Evolutionary conservation across 2,797 vertebrate species (phyloP).

Genomic region (Menidia menidia): DNA sequence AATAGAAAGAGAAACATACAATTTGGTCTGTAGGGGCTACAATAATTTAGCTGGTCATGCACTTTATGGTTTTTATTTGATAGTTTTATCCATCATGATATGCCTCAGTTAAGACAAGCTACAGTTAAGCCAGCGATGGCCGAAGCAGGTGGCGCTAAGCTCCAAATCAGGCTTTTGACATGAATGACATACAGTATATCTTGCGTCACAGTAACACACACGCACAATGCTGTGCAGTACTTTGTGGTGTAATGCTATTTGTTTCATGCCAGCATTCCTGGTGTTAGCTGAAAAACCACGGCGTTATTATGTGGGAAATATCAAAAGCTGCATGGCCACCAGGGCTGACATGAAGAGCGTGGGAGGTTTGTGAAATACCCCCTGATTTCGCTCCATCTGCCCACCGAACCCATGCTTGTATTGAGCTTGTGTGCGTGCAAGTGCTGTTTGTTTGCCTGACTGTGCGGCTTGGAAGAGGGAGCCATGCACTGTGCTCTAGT

Average conservation of each 20-base stretch:
- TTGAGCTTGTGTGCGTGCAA: slow-evolving; percentile 26
- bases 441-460: slow-evolving; percentile 27
- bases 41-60: no score
- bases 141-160: no score
- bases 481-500: neutral
- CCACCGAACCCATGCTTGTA: slow-evolving; percentile 41
- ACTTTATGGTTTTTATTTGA: no score
- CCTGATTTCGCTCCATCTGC: slow-evolving; percentile 59
- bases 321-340: slow-evolving; percentile 71
- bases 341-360: slow-evolving; percentile 63
- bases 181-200: slow-evolving; percentile 56
- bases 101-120: no score
- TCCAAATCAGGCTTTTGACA: slow-evolving; percentile 12
- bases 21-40: no score
- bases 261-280: slow-evolving; percentile 75
- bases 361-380: slow-evolving; percentile 73
- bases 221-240: slow-evolving; percentile 38
- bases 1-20: no score
- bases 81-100: no score
- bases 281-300: slow-evolving; percentile 69
- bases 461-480: slow-evolving; percentile 4
- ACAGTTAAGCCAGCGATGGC: no score
- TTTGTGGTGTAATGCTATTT: slow-evolving; percentile 69
- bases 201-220: slow-evolving; percentile 39
- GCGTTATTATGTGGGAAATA: slow-evolving; percentile 75